A percentile compares a stretch with the other conserved stretches of the same genome.
phyloP scores from a whole-genome alignment of 2,888 invertebrate genomes.

The Temnothorax ravouxi region DNA sequence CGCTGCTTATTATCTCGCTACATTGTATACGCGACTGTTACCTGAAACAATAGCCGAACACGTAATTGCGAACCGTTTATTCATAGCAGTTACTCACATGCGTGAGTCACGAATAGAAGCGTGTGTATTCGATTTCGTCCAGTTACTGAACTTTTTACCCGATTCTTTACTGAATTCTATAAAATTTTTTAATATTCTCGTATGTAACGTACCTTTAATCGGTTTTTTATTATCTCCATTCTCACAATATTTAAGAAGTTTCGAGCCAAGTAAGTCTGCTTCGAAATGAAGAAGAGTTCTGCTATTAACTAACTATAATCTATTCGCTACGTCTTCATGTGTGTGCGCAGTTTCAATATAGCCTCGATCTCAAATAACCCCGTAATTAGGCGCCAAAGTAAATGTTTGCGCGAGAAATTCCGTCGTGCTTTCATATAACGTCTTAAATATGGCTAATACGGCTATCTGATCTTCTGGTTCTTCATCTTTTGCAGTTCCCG shows the following conservation, averaged over 20 bases:
- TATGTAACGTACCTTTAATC: background rate
- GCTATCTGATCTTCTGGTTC: constrained; percentile 16
- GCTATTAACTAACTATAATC: constrained; percentile 5
- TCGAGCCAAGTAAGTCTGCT: background rate
- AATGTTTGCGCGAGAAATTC: constrained; percentile 42
- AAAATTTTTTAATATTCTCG: background rate
- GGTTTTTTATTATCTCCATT: background rate
- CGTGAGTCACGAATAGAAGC: constrained; percentile 20
- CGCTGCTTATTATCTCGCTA: background rate
- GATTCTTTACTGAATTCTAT: background rate
- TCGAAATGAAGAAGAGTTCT: background rate
- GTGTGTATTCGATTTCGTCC: background rate
- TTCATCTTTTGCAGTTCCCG: background rate
- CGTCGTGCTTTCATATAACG: constrained; percentile 31
- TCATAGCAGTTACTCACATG: constrained; percentile 12
- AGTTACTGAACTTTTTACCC: background rate
- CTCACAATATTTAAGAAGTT: constrained; percentile 1
- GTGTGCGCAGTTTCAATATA: constrained; percentile 28
- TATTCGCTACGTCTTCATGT: constrained; percentile 34
- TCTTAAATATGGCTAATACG: constrained; percentile 28
- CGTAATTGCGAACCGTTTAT: constrained; percentile 1
- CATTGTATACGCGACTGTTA: constrained; percentile 12
- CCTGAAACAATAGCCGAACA: constrained; percentile 14
- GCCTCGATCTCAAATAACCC: constrained; percentile 20
- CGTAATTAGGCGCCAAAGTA: constrained; percentile 46